These are phyloP conservation scores for Hydractinia echinata DNA, from an alignment of 30 jellyfish, hydroid and myxozoan genomes.

Conservation along the genomic window DNA sequence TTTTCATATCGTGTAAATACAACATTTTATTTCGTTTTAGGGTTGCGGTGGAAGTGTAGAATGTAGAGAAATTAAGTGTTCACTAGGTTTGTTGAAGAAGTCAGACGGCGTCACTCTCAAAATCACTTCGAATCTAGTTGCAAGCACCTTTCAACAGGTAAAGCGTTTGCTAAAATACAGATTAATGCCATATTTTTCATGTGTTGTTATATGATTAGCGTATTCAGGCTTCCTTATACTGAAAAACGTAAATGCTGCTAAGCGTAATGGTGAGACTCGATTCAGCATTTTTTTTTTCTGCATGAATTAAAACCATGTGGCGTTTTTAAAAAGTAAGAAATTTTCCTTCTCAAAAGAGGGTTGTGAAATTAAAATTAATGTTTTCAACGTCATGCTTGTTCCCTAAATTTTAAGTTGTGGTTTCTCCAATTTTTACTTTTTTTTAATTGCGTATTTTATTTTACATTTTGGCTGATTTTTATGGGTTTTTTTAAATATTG, in stretches of 20 bases:
- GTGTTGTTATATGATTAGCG: too few relatives aligned
- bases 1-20: not conserved
- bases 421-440: not conserved
- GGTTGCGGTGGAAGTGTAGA: slow-evolving; percentile 25
- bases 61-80: slow-evolving; percentile 20
- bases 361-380: not conserved
- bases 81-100: not conserved
- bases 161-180: too few relatives aligned
- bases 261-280: too few relatives aligned
- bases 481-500: not conserved
- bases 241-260: too few relatives aligned
- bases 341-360: too few relatives aligned
- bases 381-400: not conserved
- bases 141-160: slow-evolving; percentile 68
- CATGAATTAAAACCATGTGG: too few relatives aligned
- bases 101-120: slow-evolving; percentile 42
- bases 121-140: slow-evolving; percentile 69
- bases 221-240: too few relatives aligned
- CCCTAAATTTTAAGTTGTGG: not conserved
- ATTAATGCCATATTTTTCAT: too few relatives aligned
- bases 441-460: not conserved
- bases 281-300: too few relatives aligned
- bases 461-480: not conserved
- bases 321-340: too few relatives aligned
- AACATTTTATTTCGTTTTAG: slow-evolving; percentile 8